Evolutionary conservation across 2,888 invertebrate genomes (phyloP), one percentile per base, ranked within the genome.

Genomic region (Trisateles emortualis): DNA sequence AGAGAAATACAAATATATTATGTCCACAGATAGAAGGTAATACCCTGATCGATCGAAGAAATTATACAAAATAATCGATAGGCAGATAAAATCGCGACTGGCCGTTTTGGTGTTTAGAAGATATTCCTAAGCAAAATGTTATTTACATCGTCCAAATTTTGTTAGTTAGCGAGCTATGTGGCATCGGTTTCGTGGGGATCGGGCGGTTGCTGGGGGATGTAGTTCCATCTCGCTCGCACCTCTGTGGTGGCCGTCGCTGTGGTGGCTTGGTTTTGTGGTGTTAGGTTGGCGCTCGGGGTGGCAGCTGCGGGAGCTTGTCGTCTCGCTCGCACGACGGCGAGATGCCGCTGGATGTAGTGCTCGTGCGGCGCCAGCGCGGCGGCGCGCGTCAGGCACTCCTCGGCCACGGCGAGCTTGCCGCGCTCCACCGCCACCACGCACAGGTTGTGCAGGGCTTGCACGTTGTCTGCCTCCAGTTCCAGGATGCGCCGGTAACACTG

Each of bases 371-470:
- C 98, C 17, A 98, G 90, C 4, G 94, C 92, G 46, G 96, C 96
- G 0, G 98, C 98, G 42, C 95, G 94, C 42, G 95, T 94, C 13
- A 99, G 94, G 82, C 99, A 99, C 45, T 95, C 94, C 68, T 97
- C 97, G 0, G 99, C 99, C 47, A 95, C 93, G n/a, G 95, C 93
- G 22, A 99, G 93, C 74, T 96, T 95, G 8, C 98, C 98, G 30
- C 97, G 94, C 86, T 99, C 99, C 4, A 99, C 98, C 71, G 97
- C 97, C 0, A 99, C 98, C 5, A 99, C 99, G 88, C 99, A 99
- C 17, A 99, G 93, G 88, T 99, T 99, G 93, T 99, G 99, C 36
- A 97, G 93, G 0, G 98, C 99, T 90, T 99, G 99, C 59, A 98
- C 97, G 84, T 99, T 98, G 68, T 96, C 95, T 0, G 98, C 96